Evolutionary conservation across 2,797 vertebrate species (phyloP).

Genomic region (Eulemur coronatus): DNA sequence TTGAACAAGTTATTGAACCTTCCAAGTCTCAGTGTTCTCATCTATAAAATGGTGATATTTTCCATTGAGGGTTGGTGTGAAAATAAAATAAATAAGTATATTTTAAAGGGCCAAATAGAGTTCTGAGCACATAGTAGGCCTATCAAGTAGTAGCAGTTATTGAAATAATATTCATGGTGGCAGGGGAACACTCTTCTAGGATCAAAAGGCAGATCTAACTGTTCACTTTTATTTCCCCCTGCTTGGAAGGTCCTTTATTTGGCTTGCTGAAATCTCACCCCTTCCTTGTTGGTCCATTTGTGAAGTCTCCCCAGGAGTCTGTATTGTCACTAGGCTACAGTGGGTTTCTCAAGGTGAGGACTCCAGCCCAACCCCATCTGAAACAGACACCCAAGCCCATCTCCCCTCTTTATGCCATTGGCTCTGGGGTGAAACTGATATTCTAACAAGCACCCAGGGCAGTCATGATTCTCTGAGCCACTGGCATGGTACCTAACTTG

Average conservation of each 20-base stretch:
- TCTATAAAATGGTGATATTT: neutral
- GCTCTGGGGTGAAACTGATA: neutral
- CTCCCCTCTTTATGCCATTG: accelerated
- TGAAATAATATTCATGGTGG: neutral
- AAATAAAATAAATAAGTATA: neutral
- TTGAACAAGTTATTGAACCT: accelerated
- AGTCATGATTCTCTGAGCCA: neutral
- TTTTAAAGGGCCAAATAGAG: neutral
- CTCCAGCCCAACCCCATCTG: neutral
- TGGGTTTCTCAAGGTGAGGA: neutral
- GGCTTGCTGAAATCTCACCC: neutral
- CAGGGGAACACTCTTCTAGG: neutral
- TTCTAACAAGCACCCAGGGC: neutral
- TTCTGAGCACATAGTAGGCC: neutral
- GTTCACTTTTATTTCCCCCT: neutral
- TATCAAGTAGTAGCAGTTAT: accelerated
- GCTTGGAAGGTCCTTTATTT: neutral
- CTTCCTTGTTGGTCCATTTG: neutral
- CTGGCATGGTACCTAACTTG: accelerated
- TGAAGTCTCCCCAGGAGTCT: neutral
- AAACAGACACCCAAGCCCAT: too few relatives aligned
- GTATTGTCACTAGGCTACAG: neutral
- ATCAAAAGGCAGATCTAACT: neutral
- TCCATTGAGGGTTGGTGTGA: neutral
- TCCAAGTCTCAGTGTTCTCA: neutral